These are phyloP conservation scores for Helostoma temminkii DNA, from an alignment of 2,797 vertebrate species.

Conservation along the genomic window DNA sequence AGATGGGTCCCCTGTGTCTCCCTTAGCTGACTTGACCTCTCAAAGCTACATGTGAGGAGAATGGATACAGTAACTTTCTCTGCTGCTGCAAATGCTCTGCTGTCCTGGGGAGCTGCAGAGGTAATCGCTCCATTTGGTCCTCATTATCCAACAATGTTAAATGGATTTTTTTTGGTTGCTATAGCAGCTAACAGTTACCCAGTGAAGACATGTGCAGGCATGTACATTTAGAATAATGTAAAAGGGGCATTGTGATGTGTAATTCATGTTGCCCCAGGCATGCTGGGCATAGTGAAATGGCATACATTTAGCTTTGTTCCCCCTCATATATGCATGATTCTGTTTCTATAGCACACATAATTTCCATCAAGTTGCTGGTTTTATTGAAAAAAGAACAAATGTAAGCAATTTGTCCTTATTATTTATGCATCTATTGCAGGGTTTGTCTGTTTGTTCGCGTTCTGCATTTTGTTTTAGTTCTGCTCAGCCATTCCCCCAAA, in stretches of 20 bases:
- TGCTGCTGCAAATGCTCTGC: conserved; percentile 17
- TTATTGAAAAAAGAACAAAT: conserved; percentile 5
- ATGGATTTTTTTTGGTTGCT: conserved; percentile 51
- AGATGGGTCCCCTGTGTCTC: conserved; percentile 16
- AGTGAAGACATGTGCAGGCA: conserved; percentile 4
- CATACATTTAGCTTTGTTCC: conserved; percentile 4
- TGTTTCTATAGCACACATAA: neutral
- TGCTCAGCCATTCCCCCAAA: conserved; percentile 43
- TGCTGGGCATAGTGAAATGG: conserved; percentile 12
- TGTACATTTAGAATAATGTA: conserved; percentile 38
- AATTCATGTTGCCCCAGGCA: conserved; percentile 33
- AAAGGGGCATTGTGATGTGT: conserved; percentile 26
- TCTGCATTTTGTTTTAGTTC: conserved; percentile 32
- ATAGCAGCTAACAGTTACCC: conserved; percentile 45
- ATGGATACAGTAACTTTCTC: neutral
- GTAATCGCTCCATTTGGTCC: conserved; percentile 36
- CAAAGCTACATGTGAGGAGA: conserved; percentile 5
- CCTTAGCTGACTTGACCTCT: conserved; percentile 10
- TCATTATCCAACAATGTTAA: conserved; percentile 57
- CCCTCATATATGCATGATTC: neutral
- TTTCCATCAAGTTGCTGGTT: conserved; percentile 24
- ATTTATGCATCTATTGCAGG: conserved; percentile 23
- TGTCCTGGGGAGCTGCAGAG: conserved; percentile 35
- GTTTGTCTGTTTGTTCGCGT: conserved; percentile 18
- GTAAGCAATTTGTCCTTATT: conserved; percentile 10